Conservation (phyloP, 2,888 invertebrate genomes). For the Himalopsyche tibetana region DNA sequence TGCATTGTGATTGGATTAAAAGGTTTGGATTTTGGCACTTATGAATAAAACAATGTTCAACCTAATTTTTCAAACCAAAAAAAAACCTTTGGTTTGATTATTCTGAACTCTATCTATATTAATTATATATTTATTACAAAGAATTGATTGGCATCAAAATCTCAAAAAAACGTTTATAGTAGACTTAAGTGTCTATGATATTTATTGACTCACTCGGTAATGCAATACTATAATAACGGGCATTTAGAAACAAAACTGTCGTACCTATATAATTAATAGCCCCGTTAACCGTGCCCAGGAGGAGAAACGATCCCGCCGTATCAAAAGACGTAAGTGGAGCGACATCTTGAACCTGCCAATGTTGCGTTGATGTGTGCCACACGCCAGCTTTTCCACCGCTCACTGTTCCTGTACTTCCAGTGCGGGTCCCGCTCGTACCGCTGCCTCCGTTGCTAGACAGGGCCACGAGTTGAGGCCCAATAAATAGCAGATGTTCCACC, state of each 20-base stretch:
- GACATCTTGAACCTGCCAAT: slow-evolving; percentile 98
- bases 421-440: neutral
- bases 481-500: slow-evolving; percentile 97
- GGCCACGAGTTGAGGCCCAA: slow-evolving; percentile 98
- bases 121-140: too few species aligned
- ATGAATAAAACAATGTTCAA: too few species aligned
- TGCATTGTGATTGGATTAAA: too few species aligned
- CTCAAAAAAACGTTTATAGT: too few species aligned
- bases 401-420: neutral
- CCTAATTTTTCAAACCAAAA: too few species aligned
- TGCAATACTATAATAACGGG: too few species aligned
- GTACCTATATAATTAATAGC: slow-evolving; percentile 97
- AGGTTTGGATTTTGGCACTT: too few species aligned
- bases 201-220: too few species aligned
- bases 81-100: too few species aligned
- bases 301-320: slow-evolving; percentile 95
- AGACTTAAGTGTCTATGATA: too few species aligned
- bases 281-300: slow-evolving; percentile 97
- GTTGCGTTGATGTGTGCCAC: slow-evolving; percentile 99
- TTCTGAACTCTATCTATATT: too few species aligned
- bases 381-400: slow-evolving; percentile 94
- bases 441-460: slow-evolving; percentile 80
- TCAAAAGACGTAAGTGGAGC: slow-evolving; percentile 97
- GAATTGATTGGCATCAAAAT: too few species aligned
- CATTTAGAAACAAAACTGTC: neutral